A percentile compares a stretch with the other conserved stretches of the same genome.
Conservation (phyloP, 2,113 vertebrate genomes). For the Nesogale talazaci region DNA sequence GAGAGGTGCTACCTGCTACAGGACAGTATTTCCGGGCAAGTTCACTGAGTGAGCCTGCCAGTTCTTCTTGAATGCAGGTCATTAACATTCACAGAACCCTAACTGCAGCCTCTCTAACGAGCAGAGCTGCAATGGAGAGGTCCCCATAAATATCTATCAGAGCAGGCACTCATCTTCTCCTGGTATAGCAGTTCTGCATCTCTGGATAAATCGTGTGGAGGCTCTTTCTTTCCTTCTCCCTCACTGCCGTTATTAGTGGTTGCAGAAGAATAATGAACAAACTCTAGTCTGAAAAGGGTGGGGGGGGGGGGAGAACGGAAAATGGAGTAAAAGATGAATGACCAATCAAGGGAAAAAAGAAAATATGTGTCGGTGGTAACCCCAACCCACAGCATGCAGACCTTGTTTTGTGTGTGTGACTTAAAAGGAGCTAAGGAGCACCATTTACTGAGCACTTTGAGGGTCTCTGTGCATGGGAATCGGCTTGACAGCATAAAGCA, state of each 20-base stretch:
- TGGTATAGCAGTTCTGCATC: slow-evolving; percentile 57
- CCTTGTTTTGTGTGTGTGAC: background rate
- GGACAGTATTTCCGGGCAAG: slow-evolving; percentile 34
- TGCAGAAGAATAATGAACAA: slow-evolving; percentile 64
- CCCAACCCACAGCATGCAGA: background rate
- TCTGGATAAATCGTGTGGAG: slow-evolving; percentile 65
- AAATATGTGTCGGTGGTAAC: background rate
- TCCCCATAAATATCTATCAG: slow-evolving; percentile 68
- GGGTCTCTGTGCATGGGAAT: background rate
- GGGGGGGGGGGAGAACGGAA: background rate
- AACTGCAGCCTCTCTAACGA: slow-evolving; percentile 71
- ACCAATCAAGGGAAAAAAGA: background rate
- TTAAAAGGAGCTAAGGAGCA: background rate
- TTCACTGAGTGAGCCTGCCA: slow-evolving; percentile 57
- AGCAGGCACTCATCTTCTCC: slow-evolving; percentile 47
- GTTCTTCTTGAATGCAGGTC: slow-evolving; percentile 63
- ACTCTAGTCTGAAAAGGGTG: background rate
- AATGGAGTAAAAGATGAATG: slow-evolving; percentile 44
- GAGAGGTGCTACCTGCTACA: background rate
- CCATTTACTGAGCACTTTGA: background rate
- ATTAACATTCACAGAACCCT: slow-evolving; percentile 76
- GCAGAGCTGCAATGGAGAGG: slow-evolving; percentile 52
- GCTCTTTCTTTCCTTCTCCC: slow-evolving; percentile 64
- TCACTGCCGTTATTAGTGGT: slow-evolving; percentile 65
- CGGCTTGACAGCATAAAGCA: too few relatives aligned